Conservation (phyloP, 2,888 invertebrate genomes). For the Anthrax anthrax region DNA sequence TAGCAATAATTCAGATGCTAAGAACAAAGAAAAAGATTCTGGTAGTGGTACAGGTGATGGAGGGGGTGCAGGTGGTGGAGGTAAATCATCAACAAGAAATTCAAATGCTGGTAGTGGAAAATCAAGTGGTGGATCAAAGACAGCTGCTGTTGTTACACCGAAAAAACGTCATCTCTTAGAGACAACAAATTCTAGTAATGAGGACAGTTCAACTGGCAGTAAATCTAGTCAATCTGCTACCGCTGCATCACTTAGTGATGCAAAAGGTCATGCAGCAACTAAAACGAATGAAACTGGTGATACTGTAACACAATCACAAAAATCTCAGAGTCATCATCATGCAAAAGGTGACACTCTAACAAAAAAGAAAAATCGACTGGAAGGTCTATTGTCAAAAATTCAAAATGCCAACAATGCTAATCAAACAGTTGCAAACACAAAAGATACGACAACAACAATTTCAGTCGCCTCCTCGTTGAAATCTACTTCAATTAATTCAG, state of each 20-base stretch:
- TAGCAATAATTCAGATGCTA: constrained; percentile 37
- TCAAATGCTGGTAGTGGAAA: constrained; percentile 10
- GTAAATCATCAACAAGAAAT: constrained; percentile 25
- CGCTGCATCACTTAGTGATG: not conserved
- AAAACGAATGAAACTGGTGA: not conserved
- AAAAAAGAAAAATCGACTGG: constrained; percentile 47
- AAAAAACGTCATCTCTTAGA: constrained; percentile 60
- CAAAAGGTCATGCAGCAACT: not conserved
- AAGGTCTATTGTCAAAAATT: constrained; percentile 47
- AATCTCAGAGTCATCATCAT: constrained; percentile 1
- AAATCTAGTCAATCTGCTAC: constrained; percentile 19
- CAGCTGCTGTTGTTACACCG: constrained; percentile 44
- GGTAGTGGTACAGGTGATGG: too few relatives aligned
- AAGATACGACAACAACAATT: not conserved
- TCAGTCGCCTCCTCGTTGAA: not conserved
- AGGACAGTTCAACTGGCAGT: constrained; percentile 22
- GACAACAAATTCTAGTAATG: constrained; percentile 19
- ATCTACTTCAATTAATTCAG: not conserved
- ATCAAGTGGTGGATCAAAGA: constrained; percentile 15
- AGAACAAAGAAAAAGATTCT: constrained; percentile 26
- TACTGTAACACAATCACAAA: not conserved
- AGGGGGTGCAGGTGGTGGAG: not conserved
- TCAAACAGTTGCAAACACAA: constrained; percentile 5
- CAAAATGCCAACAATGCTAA: constrained; percentile 24
- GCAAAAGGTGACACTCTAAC: constrained; percentile 30